Percentiles rank a stretch among this genome's conserved stretches.
Conservation (phyloP, 2,113 vertebrate genomes). For the Xiphias gladius region DNA sequence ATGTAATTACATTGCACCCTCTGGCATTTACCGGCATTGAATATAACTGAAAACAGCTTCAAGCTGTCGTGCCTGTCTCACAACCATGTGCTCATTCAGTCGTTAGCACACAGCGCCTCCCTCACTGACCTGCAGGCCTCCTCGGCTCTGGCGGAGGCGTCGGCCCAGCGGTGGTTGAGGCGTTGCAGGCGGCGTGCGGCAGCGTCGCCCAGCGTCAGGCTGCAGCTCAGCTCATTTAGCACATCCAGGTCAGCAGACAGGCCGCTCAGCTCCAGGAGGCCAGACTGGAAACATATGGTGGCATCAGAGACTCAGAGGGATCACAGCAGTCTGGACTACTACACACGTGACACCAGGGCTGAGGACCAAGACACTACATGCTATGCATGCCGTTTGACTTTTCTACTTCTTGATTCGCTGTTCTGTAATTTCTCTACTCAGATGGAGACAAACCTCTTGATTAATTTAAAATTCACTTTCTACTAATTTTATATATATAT, state of each 20-base stretch:
- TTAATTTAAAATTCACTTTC: too few species aligned
- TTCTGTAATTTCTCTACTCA: neutral
- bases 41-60: too few species aligned
- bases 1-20: too few species aligned
- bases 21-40: too few species aligned
- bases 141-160: constrained; percentile 80
- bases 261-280: constrained; percentile 83
- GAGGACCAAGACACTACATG: neutral
- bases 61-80: neutral
- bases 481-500: too few species aligned
- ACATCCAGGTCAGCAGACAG: constrained; percentile 87
- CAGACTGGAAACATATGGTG: constrained; percentile 78
- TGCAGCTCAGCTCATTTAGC: constrained; percentile 90
- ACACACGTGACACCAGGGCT: neutral
- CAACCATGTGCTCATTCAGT: neutral
- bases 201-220: constrained; percentile 84
- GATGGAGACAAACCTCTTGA: too few species aligned
- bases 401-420: neutral
- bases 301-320: constrained; percentile 15
- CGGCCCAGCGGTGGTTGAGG: constrained; percentile 87
- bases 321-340: constrained; percentile 27
- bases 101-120: neutral
- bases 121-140: constrained; percentile 88
- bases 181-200: constrained; percentile 83
- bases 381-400: neutral